phyloP scores from a whole-genome alignment of 2,797 vertebrate genomes.

The Oryzias sinensis region DNA sequence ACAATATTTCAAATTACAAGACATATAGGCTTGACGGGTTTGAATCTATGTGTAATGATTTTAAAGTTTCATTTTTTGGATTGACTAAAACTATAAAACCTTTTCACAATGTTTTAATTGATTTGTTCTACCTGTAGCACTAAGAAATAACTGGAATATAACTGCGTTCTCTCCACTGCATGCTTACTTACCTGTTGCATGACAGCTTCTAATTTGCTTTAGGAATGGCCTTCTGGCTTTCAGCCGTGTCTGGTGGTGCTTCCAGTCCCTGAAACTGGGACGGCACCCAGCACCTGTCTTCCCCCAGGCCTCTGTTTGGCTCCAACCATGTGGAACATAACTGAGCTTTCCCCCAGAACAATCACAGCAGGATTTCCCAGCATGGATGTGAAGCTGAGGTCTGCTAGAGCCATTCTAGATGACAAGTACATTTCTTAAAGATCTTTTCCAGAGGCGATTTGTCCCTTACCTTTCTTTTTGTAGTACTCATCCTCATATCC shows the following conservation, averaged over 20 bases:
- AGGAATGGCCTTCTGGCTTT: slow-evolving; percentile 33
- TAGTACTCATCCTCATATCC: slow-evolving; percentile 91
- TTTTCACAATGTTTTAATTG: too few species aligned
- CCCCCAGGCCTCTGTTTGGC: slow-evolving; percentile 53
- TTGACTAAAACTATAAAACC: too few species aligned
- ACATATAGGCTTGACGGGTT: too few species aligned
- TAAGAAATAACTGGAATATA: too few species aligned
- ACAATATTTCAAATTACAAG: too few species aligned
- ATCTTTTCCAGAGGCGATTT: not conserved
- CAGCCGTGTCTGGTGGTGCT: slow-evolving; percentile 24
- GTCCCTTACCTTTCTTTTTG: slow-evolving; percentile 90
- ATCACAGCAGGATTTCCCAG: slow-evolving; percentile 57
- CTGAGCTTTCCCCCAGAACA: slow-evolving; percentile 65
- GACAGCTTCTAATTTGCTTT: slow-evolving; percentile 5
- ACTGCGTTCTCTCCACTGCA: not conserved
- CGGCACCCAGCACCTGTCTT: slow-evolving; percentile 65
- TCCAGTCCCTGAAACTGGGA: slow-evolving; percentile 43
- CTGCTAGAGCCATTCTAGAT: slow-evolving; percentile 6
- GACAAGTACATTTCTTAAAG: too few species aligned
- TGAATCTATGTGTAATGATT: too few species aligned
- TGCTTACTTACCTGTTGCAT: not conserved
- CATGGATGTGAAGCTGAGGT: slow-evolving; percentile 9
- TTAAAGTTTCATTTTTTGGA: too few species aligned
- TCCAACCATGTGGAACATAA: slow-evolving; percentile 70
- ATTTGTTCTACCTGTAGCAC: too few species aligned